phyloP scores from a whole-genome alignment of 2,113 vertebrate genomes.

The Platysteira castanea region DNA sequence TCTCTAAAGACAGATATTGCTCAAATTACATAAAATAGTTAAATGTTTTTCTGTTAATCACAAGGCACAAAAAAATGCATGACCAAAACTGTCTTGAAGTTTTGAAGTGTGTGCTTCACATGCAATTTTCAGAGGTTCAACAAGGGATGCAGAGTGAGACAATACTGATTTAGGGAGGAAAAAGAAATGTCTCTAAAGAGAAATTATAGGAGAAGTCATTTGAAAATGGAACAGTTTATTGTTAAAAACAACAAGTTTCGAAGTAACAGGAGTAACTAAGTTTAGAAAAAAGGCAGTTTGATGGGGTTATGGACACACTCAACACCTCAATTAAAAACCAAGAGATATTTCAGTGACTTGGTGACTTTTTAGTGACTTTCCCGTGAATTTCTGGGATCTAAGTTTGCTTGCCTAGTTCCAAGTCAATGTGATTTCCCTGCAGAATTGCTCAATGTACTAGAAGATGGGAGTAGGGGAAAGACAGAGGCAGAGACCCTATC shows the following conservation, averaged over 20 bases:
- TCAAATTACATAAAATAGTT: not conserved
- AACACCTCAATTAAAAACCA: not conserved
- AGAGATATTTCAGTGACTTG: not conserved
- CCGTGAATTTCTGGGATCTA: not conserved
- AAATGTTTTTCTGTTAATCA: not conserved
- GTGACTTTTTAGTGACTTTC: not conserved
- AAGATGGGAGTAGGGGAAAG: not conserved
- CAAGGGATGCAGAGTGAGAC: not conserved
- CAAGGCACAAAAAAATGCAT: not conserved
- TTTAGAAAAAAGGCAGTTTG: not conserved
- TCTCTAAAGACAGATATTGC: not conserved
- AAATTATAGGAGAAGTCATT: not conserved
- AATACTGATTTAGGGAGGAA: not conserved
- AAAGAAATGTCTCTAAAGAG: not conserved
- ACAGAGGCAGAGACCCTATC: not conserved
- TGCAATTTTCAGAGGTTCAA: not conserved
- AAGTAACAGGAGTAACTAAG: not conserved
- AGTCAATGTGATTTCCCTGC: not conserved
- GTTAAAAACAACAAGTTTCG: not conserved
- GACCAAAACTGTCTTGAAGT: not conserved
- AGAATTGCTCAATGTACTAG: not conserved
- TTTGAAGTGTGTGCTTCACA: not conserved
- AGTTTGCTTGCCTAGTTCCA: not conserved
- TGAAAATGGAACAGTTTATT: not conserved
- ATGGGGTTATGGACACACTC: not conserved